Base-by-base conservation (phyloP, 2,113 vertebrate species). In the Melierax canorus region DNA sequence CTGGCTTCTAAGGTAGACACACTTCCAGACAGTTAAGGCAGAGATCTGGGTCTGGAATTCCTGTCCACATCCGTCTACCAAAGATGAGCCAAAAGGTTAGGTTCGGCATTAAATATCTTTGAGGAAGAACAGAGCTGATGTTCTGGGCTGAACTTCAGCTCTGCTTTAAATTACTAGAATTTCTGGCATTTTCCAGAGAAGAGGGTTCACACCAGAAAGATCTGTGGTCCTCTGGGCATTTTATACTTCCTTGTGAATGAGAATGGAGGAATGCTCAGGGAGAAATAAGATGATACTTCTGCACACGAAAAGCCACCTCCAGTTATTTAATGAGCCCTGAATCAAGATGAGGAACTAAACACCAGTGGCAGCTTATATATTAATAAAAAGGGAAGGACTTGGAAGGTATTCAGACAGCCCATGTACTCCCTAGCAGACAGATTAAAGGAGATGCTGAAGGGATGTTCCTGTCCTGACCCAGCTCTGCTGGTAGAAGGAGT, bases 201-300 rank as follows among this genome's bases (percentile, higher is more conserved):
- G 22, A 45, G 1, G 5, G 1, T 53, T 66, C 38, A 58, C 1
- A 0, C 2, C 8, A 78, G 34, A 62, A 78, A 32, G 11, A 20
- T 21, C 21, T 73, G 21, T 55, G 16, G 36, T 62, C 13, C 21
- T 60, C 66, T 66, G 19, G 18, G 17, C 12, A 18, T 51, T 67
- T 86, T 71, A 38, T 4, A 27, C 9, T 60, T 86, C 41, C 17
- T 69, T 46, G 24, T 75, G 58, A 66, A 71, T 27, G 21, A 89
- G 72, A 88, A 71, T 1, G 50, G 38, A 82, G 20, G 23, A 84
- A 67, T 5, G 26, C 8, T 62, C 20, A n/a, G 46, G 27, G 21
- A 81, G 20, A 58, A 83, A 66, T 23, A 78, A 71, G 22, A 67
- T 36, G 11, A 56, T 41, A 17, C 18, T 69, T 89, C 45, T 45